Percentiles rank a stretch among this genome's conserved stretches.
Evolutionary conservation across 23 tunicate species (phyloP).

Genomic region (Phallusia fumigata): DNA sequence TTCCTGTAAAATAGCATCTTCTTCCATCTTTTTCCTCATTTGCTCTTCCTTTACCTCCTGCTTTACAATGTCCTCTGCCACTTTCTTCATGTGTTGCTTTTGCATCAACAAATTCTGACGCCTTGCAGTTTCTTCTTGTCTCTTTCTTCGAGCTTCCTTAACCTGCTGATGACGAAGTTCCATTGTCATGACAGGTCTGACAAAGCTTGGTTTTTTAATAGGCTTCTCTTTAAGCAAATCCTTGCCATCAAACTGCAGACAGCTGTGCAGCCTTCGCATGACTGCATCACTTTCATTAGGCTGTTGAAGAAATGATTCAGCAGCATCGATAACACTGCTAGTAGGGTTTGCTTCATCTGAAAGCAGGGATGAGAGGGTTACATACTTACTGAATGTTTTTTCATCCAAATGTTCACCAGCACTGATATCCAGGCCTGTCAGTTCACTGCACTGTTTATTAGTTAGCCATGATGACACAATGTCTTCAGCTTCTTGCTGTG

Average conservation of each 20-base stretch:
- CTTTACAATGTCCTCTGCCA: conserved; percentile 26
- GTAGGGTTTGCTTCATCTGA: background rate
- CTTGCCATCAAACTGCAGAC: background rate
- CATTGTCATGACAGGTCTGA: conserved; percentile 14
- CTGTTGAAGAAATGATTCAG: background rate
- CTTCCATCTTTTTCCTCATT: conserved; percentile 41
- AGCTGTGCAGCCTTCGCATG: background rate
- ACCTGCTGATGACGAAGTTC: conserved; percentile 26
- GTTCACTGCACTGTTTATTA: background rate
- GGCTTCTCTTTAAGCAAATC: background rate
- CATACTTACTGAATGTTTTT: background rate
- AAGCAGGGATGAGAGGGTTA: background rate
- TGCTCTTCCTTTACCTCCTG: conserved; percentile 36
- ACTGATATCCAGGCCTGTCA: background rate
- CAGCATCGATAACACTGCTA: background rate
- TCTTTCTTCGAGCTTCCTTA: background rate
- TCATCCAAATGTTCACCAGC: background rate
- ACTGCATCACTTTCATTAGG: conserved; percentile 6
- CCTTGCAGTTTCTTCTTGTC: background rate
- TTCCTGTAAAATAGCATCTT: conserved; percentile 66
- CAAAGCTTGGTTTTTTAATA: background rate
- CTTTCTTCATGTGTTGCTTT: conserved; percentile 1
- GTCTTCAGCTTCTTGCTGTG: conserved; percentile 9
- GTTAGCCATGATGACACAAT: background rate
- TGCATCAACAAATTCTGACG: background rate